phyloP scores from a whole-genome alignment of 2,113 vertebrate species.

The Lasiurus borealis region DNA sequence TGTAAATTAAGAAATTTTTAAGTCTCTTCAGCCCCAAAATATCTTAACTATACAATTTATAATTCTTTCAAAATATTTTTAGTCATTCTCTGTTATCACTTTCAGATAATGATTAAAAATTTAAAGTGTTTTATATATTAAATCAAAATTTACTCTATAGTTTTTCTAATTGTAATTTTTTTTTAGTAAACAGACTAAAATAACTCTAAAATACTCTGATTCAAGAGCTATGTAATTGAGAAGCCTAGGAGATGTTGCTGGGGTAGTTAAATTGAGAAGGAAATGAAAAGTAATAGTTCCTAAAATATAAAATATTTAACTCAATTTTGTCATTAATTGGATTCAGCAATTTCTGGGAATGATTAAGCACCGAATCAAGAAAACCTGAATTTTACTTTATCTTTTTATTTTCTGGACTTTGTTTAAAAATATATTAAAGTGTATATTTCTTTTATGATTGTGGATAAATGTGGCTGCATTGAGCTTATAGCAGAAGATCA shows the following conservation, averaged over 20 bases:
- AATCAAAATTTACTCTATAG: not conserved
- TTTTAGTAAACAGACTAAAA: not conserved
- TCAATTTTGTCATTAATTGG: conserved; percentile 55
- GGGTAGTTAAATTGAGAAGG: not conserved
- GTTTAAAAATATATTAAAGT: conserved; percentile 84
- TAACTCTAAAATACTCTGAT: not conserved
- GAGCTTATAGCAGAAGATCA: conserved; percentile 96
- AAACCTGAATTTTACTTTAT: conserved; percentile 79
- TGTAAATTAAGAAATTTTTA: conserved; percentile 14
- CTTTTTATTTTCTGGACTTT: conserved; percentile 63
- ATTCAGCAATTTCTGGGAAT: conserved; percentile 68
- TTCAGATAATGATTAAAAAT: not conserved
- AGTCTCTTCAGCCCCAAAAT: not conserved
- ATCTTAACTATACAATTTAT: not conserved
- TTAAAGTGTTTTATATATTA: not conserved
- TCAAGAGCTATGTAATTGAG: not conserved
- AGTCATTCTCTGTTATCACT: not conserved
- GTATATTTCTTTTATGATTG: conserved; percentile 87
- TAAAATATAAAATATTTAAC: not conserved
- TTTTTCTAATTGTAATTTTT: not conserved
- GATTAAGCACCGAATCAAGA: conserved; percentile 66
- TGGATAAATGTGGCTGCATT: conserved; percentile 95
- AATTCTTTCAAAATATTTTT: not conserved
- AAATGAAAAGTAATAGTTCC: conserved; percentile 32
- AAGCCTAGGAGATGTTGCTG: not conserved